Evolutionary conservation across 2,113 vertebrate genomes (phyloP).

Genomic region (Vulpes vulpes): DNA sequence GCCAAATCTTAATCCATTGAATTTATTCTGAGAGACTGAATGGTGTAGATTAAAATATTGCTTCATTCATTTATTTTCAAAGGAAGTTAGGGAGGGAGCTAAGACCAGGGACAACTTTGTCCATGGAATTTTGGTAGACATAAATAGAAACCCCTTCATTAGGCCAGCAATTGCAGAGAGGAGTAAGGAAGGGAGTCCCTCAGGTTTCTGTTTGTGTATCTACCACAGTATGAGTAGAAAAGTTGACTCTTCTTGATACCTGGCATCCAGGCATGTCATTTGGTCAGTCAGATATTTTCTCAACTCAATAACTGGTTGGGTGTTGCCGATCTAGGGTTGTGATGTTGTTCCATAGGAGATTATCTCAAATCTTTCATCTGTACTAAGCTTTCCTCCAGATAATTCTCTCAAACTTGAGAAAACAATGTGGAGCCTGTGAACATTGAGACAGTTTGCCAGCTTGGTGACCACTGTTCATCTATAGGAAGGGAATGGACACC

Average conservation of each 20-base stretch:
- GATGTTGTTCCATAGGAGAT: neutral
- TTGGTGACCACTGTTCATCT: neutral
- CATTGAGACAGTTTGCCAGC: neutral
- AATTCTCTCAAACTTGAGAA: neutral
- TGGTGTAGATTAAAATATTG: neutral
- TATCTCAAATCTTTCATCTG: neutral
- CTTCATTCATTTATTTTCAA: conserved; percentile 7
- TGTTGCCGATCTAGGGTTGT: neutral
- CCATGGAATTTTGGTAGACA: neutral
- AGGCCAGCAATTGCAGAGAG: neutral
- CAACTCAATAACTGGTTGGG: neutral
- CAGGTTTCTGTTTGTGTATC: neutral
- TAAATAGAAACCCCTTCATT: neutral
- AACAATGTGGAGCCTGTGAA: neutral
- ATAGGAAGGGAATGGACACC: too few species aligned
- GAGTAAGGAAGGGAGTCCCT: neutral
- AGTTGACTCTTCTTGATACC: neutral
- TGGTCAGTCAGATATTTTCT: neutral
- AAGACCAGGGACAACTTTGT: neutral
- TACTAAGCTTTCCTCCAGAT: neutral
- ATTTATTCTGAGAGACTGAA: neutral
- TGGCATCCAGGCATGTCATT: neutral
- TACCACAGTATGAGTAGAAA: neutral
- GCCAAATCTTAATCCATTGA: neutral
- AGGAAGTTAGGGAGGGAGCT: neutral